Evolutionary conservation across 2,797 vertebrate species (phyloP), one percentile per base, ranked within the genome.

Genomic region (Crenichthys baileyi): DNA sequence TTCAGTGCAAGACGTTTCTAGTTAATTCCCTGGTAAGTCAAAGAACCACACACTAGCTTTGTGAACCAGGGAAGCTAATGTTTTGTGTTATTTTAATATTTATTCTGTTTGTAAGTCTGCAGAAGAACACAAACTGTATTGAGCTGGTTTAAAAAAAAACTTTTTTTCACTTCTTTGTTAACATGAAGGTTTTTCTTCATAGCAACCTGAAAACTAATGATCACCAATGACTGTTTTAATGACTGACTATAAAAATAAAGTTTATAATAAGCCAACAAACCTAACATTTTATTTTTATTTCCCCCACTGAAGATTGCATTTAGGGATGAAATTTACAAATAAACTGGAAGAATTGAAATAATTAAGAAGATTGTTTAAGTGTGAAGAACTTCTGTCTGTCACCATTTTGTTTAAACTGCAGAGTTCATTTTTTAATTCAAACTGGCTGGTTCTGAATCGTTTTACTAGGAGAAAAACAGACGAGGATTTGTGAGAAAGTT

Each of bases 1-100:
- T 53, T 79, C 58, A 20, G 22, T 83, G 72, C 22, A 4, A 76
- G 53, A 70, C 56, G 41, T 39, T 15, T 79, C 26, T 79, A 29
- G 58, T 1, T 18, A 31, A 55, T 20, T 26, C 1, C 7, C 12
- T 67, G 16, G 16, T 12, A 9, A 63, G 50, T 65, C 29, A 50
- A 6, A 51, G 4, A 50, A 12, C 12, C 41, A 70, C 29, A 60
- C 51, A 46, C 20, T 56, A 60, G 41, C 13, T 67, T 68, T 67
- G 11, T 44, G 8, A n/a, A 68, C 11, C 44, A 68, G 11, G 22
- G 24, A 44, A 15, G 39, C 22, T 46, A 36, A 36, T 36, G 36
- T 36, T 36, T 36, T 36, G 36, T 36, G 36, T 36, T 36, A 36
- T 36, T 36, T 36, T 36, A 36, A 36, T 29, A 31, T 61, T 16